phyloP scores from a whole-genome alignment of 2,888 invertebrate genomes.

The Cerastis leucographa region DNA sequence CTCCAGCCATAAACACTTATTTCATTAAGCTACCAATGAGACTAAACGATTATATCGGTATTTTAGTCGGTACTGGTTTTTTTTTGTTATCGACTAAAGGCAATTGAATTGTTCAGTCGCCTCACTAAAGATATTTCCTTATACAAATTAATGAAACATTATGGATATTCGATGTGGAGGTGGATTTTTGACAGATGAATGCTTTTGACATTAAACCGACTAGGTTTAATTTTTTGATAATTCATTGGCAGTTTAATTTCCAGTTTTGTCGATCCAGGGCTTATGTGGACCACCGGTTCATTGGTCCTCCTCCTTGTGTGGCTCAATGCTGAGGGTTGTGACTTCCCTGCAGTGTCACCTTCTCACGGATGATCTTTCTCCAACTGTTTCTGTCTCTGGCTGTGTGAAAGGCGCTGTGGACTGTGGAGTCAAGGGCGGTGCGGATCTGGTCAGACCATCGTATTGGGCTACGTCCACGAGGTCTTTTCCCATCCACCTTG shows the following conservation, averaged over 20 bases:
- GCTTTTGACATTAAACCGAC: not conserved
- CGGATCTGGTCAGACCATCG: too few species aligned
- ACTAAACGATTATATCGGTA: not conserved
- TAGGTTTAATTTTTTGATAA: not conserved
- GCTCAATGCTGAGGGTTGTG: too few species aligned
- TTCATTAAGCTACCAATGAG: not conserved
- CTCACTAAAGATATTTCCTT: slow-evolving; percentile 11
- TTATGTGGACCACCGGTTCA: not conserved
- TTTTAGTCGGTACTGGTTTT: not conserved
- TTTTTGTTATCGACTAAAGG: slow-evolving; percentile 17
- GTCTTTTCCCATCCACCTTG: too few species aligned
- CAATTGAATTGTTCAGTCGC: not conserved
- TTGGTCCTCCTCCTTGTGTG: too few species aligned
- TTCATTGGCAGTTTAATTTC: not conserved
- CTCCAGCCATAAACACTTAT: not conserved
- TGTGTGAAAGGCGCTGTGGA: too few species aligned
- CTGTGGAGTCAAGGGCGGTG: too few species aligned
- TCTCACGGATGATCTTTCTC: too few species aligned
- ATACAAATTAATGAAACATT: slow-evolving; percentile 8
- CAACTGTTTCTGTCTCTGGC: too few species aligned
- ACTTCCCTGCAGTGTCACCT: too few species aligned
- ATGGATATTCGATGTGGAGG: not conserved
- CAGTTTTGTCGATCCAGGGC: not conserved
- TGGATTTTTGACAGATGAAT: not conserved
- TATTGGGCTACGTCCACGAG: too few species aligned